Evolutionary conservation across 2,113 vertebrate genomes (phyloP).

Genomic region (Phainopepla nitens): DNA sequence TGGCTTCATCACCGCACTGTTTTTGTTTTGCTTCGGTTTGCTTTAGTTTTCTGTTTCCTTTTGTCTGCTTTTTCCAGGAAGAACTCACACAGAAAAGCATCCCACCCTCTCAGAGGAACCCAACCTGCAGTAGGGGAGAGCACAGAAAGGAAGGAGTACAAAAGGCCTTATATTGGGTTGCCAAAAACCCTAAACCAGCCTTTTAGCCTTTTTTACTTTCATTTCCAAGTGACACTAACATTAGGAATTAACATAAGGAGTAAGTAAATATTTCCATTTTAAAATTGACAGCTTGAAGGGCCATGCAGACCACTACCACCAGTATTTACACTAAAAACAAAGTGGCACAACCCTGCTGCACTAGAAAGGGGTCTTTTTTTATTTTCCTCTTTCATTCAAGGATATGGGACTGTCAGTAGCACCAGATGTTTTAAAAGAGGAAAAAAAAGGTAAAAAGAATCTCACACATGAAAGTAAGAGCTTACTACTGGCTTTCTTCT

Average conservation of each 20-base stretch:
- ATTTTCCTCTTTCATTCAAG: not conserved
- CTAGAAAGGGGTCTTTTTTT: not conserved
- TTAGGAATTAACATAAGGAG: not conserved
- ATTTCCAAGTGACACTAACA: not conserved
- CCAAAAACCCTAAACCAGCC: not conserved
- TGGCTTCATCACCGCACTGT: not conserved
- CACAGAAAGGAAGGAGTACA: not conserved
- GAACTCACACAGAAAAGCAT: not conserved
- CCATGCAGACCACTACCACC: not conserved
- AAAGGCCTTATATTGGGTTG: not conserved
- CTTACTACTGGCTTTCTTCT: conserved; percentile 35
- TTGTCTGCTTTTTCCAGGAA: conserved; percentile 10
- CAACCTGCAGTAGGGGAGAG: not conserved
- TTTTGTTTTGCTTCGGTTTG: not conserved
- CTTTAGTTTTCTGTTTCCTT: not conserved
- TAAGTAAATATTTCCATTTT: not conserved
- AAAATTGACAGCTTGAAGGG: not conserved
- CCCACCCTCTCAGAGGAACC: not conserved
- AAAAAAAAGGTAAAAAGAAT: not conserved
- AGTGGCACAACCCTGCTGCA: not conserved
- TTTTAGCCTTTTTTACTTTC: not conserved
- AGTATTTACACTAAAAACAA: not conserved
- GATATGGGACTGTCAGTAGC: not conserved
- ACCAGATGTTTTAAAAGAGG: not conserved
- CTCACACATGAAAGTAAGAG: not conserved